Evolutionary conservation across 2,888 invertebrate genomes (phyloP).

Genomic region (Aelia acuminata): DNA sequence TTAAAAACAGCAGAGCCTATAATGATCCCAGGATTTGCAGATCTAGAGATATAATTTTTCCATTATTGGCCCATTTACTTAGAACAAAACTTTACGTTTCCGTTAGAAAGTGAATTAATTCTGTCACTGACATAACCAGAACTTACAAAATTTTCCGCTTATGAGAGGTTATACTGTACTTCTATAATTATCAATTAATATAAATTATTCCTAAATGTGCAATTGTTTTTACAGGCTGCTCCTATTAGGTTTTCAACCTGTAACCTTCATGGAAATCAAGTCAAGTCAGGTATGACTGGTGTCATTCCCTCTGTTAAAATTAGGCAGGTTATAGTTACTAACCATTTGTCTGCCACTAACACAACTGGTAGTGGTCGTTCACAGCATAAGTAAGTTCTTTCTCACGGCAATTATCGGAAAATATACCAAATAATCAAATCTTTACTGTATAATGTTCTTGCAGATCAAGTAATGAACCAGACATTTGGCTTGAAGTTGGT

Average conservation of each 20-base stretch:
- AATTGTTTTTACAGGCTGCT: slow-evolving; percentile 74
- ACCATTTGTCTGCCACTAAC: slow-evolving; percentile 75
- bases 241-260: slow-evolving; percentile 91
- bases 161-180: too few relatives aligned
- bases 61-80: too few relatives aligned
- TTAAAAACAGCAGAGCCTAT: too few relatives aligned
- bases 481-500: slow-evolving; percentile 94
- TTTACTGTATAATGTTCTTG: slow-evolving; percentile 5
- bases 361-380: slow-evolving; percentile 76
- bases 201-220: neutral
- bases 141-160: too few relatives aligned
- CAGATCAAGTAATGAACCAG: slow-evolving; percentile 71
- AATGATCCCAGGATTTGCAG: too few relatives aligned
- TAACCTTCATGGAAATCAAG: slow-evolving; percentile 94
- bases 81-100: too few relatives aligned
- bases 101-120: too few relatives aligned
- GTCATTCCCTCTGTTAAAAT: slow-evolving; percentile 82
- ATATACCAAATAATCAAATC: neutral
- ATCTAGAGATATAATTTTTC: too few relatives aligned
- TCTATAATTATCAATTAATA: too few relatives aligned
- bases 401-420: neutral
- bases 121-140: too few relatives aligned
- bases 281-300: slow-evolving; percentile 89
- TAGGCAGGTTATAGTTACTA: slow-evolving; percentile 76
- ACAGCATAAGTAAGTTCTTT: slow-evolving; percentile 68